phyloP scores from a whole-genome alignment of 1,140 invertebrate species.

The Dysdera silvatica region DNA sequence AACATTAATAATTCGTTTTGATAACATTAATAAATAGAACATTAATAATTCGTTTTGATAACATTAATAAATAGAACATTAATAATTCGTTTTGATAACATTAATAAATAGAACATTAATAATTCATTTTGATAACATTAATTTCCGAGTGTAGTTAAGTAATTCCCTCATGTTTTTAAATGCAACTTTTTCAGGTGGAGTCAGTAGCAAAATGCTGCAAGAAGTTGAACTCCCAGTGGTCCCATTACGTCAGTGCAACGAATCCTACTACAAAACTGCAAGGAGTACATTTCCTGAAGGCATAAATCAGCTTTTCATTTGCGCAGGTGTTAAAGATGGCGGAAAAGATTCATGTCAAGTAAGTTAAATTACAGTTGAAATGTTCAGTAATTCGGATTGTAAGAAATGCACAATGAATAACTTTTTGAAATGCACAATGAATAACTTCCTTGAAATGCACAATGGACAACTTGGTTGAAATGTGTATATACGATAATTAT shows the following conservation, averaged over 20 bases:
- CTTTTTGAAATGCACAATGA: too few relatives aligned
- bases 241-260: constrained; percentile 36
- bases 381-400: not conserved
- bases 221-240: constrained; percentile 40
- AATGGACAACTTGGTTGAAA: not conserved
- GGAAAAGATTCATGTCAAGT: constrained; percentile 73
- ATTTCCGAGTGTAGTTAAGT: too few relatives aligned
- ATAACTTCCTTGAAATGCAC: not conserved
- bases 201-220: constrained; percentile 31
- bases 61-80: too few relatives aligned
- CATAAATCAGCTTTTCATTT: constrained; percentile 60
- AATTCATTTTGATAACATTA: too few relatives aligned
- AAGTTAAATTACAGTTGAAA: constrained; percentile 3
- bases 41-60: too few relatives aligned
- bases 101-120: too few relatives aligned
- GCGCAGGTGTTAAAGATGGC: constrained; percentile 61
- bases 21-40: too few relatives aligned
- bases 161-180: too few relatives aligned
- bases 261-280: constrained; percentile 30
- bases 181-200: too few relatives aligned
- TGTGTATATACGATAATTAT: not conserved
- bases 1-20: too few relatives aligned
- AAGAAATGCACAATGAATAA: too few relatives aligned
- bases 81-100: too few relatives aligned
- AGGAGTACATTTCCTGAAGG: constrained; percentile 35